Conservation (phyloP, 2,797 vertebrate genomes). For the Orientallactaga sibirica region DNA sequence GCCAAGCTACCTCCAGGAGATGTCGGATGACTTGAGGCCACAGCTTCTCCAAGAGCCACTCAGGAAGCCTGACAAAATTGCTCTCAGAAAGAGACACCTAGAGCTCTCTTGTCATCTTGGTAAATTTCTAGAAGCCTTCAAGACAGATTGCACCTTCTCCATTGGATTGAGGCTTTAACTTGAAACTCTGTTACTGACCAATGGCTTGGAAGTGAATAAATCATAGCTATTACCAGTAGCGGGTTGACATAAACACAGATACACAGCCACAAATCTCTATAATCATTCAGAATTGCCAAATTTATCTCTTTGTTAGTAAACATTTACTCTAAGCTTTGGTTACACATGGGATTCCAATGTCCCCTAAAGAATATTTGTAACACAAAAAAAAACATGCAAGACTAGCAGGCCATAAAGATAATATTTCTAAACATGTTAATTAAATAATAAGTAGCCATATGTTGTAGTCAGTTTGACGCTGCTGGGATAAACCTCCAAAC, state of each 20-base stretch:
- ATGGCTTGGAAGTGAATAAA: slow-evolving; percentile 27
- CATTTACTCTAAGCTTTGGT: slow-evolving; percentile 40
- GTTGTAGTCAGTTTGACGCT: too few species aligned
- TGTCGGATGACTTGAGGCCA: not conserved
- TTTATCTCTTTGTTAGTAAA: slow-evolving; percentile 63
- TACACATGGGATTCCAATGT: not conserved
- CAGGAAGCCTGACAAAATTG: slow-evolving; percentile 23
- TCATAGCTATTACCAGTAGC: slow-evolving; percentile 49
- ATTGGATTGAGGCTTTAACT: not conserved
- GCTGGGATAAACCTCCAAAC: too few species aligned
- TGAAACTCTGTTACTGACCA: slow-evolving; percentile 6
- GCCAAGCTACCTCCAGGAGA: not conserved
- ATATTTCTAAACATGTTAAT: not conserved
- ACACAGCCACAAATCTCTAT: not conserved
- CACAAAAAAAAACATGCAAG: not conserved
- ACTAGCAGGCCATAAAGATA: not conserved
- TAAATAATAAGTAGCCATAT: not conserved
- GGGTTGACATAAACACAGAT: slow-evolving; percentile 27
- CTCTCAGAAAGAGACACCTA: slow-evolving; percentile 6
- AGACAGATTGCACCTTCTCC: not conserved
- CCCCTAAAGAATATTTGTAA: slow-evolving; percentile 17
- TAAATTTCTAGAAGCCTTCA: slow-evolving; percentile 39
- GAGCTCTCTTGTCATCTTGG: not conserved
- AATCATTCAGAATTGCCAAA: slow-evolving; percentile 54
- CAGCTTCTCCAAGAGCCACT: not conserved